phyloP scores from a whole-genome alignment of 1,140 invertebrate genomes.

The Bombus sylvicola region DNA sequence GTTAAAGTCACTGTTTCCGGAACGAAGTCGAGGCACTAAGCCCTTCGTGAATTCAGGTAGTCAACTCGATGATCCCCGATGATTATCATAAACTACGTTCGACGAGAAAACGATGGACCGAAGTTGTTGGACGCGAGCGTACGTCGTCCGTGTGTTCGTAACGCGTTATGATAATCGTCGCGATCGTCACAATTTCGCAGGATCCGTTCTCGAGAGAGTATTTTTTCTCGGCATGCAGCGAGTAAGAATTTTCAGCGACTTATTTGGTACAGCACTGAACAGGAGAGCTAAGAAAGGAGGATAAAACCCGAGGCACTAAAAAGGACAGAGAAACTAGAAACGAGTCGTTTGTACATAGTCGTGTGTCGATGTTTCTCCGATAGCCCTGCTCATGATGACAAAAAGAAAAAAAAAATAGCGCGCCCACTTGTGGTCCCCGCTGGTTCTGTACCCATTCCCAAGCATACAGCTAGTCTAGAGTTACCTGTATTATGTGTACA shows the following conservation, averaged over 20 bases:
- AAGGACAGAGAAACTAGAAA: slow-evolving; percentile 6
- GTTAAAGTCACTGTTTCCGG: not conserved
- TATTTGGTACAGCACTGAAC: slow-evolving; percentile 8
- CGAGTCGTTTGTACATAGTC: slow-evolving; percentile 72
- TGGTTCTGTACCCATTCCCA: slow-evolving; percentile 43
- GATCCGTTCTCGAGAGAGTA: slow-evolving; percentile 21
- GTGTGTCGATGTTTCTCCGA: slow-evolving; percentile 62
- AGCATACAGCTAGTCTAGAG: slow-evolving; percentile 37
- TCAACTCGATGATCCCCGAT: not conserved
- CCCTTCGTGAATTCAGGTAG: not conserved
- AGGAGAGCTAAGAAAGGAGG: not conserved
- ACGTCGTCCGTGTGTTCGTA: not conserved
- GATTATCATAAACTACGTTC: not conserved
- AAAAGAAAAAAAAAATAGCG: not conserved
- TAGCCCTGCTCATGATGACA: slow-evolving; percentile 18
- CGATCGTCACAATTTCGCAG: not conserved
- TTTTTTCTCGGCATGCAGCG: not conserved
- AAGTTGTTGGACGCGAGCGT: not conserved
- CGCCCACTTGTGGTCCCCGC: slow-evolving; percentile 28
- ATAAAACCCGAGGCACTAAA: slow-evolving; percentile 67
- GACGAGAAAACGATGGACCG: not conserved
- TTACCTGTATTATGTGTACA: slow-evolving; percentile 40
- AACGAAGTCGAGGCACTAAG: not conserved
- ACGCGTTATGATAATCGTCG: not conserved
- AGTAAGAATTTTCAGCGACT: not conserved